Base-by-base conservation (phyloP, 2,797 vertebrate genomes). In the Hyperoplus immaculatus region DNA sequence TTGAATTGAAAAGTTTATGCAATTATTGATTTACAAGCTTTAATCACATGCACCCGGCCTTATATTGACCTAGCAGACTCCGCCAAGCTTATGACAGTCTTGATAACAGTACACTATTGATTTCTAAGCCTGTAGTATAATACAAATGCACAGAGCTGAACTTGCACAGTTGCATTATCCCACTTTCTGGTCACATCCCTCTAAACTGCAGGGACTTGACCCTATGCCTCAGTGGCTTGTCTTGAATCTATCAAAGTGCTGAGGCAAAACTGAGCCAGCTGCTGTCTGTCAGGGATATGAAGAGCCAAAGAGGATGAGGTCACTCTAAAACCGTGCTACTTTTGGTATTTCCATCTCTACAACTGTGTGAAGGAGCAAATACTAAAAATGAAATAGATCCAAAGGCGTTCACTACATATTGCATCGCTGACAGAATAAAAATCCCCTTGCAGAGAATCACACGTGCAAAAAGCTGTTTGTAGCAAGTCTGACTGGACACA, bases 191-290 rank as follows among this genome's bases (percentile, higher is more conserved):
- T 88, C 91, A 91, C 89, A 89, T 91, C 88, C 43, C 51, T 72
- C 67, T 69, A 79, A 91, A 87, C 90, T 90, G 87, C 77, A 77
- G 83, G 83, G 90, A 93, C 87, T 79, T 91, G 85, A 93, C 92
- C 92, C 89, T 55, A 77, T 87, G 88, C 77, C 90, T 91, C 82
- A 86, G 80, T 80, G 81, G 74, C 89, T 93, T 88, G 87, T 88
- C 85, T 88, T 86, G 88, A 92, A 92, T 92, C 87, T 82, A 86
- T 89, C 92, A 89, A 92, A 93, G 85, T 85, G 87, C 86, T 77
- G 86, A 91, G 87, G 86, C 90, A 90, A 85, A 93, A 91, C 73
- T 82, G 71, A 77, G 71, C 80, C 71, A 78, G 85, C 78, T 82
- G 72, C 87, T 93, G 90, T 92, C 90, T 93, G 90, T 92, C 90